Base-by-base conservation (phyloP, 2,797 vertebrate species). In the Pangasius krempfi region DNA sequence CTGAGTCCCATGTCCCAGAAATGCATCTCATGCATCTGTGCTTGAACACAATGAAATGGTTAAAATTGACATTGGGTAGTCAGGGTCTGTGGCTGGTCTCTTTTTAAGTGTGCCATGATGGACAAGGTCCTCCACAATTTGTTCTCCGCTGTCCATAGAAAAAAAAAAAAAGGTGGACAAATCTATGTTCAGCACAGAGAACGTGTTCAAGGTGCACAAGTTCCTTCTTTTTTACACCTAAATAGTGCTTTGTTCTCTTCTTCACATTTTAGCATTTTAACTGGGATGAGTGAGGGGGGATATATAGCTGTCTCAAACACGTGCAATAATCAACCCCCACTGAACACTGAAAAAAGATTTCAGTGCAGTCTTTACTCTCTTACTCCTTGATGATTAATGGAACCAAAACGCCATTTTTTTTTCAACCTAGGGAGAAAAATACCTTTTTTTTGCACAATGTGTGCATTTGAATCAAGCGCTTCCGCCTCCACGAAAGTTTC, bases 1-100 rank as follows among this genome's bases (percentile, higher is more conserved):
- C 82, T 70, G 60, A 84, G 68, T 75, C 60, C 87, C 78, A 87
- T 90, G 79, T 82, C 58, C 87, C 83, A 88, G 91, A 91, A 94
- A 93, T 93, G 92, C 88, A 90, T 92, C 70, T 90, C 91, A 92
- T 89, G 90, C 93, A 91, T 90, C 91, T 76, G 86, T 82, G 86
- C 86, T 91, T 83, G 3, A 47, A 68, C 27, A 52, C 60, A 30
- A 30, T 90, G 88, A 93, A 94, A 93, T 56, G 60, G 91, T 93
- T 92, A 89, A 93, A 91, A 89, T 68, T 89, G 91, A 91, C 91
- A 92, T 86, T 84, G 91, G 89, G 91, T 91, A 91, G 92, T 89
- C 86, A 89, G 85, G 85, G 90, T 86, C 88, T 89, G 89, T 75
- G 88, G 84, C 87, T 91, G 90, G 62, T 82, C 33, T 33, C 30